Conservation (phyloP, 2,888 invertebrate genomes). For the Phyto melanocephala region DNA sequence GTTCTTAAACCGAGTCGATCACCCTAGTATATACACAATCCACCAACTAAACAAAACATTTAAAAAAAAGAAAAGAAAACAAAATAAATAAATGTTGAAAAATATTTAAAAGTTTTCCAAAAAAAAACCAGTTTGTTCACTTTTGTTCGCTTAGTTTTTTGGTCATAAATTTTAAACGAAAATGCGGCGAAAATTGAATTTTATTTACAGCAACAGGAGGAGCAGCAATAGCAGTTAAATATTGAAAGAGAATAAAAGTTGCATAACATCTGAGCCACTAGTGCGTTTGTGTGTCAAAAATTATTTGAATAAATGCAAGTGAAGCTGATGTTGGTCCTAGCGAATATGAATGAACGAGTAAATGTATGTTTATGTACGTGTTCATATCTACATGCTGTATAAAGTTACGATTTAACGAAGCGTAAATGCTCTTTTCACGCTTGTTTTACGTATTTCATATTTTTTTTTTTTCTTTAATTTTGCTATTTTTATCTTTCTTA, state of each 20-base stretch:
- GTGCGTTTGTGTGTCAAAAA: conserved; percentile 28
- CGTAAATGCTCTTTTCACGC: conserved; percentile 65
- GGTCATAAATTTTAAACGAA: conserved; percentile 59
- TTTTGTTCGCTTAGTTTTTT: conserved; percentile 25
- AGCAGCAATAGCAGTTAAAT: conserved; percentile 32
- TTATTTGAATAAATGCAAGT: conserved; percentile 23
- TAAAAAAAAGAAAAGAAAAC: conserved; percentile 1
- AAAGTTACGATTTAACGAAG: conserved; percentile 61
- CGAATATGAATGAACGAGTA: conserved; percentile 7
- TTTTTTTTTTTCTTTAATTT: conserved; percentile 18
- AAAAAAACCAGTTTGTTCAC: conserved; percentile 66
- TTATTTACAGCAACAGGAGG: conserved; percentile 60
- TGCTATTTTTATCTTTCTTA: conserved; percentile 20
- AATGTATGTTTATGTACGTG: background rate
- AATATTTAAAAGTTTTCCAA: conserved; percentile 72
- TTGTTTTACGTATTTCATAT: conserved; percentile 60
- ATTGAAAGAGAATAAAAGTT: conserved; percentile 46
- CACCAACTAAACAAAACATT: conserved; percentile 23
- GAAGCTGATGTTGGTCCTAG: background rate
- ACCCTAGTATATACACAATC: conserved; percentile 22
- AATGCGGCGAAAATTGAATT: conserved; percentile 64
- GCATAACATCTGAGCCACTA: conserved; percentile 55
- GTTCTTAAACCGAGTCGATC: no score
- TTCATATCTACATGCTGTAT: conserved; percentile 6
- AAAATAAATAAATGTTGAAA: conserved; percentile 44